phyloP scores from a whole-genome alignment of 2,113 vertebrate species.

The Tamias sibiricus region DNA sequence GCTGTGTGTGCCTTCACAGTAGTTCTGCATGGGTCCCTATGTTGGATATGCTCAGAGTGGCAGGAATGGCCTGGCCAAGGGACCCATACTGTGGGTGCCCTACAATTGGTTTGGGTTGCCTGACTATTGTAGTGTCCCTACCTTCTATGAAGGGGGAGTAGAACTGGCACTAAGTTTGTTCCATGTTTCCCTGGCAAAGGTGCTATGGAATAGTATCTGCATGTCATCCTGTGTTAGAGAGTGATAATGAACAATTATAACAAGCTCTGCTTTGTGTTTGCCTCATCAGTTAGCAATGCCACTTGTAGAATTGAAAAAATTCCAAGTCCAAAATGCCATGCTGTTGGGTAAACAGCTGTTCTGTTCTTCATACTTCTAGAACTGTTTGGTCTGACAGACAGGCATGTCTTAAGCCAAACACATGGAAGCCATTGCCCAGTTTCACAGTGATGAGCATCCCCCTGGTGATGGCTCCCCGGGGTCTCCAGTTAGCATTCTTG shows the following conservation, averaged over 20 bases:
- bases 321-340: too few species aligned
- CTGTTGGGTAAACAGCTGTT: neutral
- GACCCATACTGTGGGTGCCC: neutral
- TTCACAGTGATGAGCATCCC: neutral
- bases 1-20: neutral
- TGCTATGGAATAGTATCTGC: neutral
- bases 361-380: neutral
- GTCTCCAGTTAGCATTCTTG: neutral
- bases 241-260: neutral
- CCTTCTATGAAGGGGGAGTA: too few species aligned
- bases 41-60: neutral
- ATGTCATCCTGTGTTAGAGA: neutral
- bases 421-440: neutral
- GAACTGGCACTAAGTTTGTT: neutral
- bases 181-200: neutral
- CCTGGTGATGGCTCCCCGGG: neutral
- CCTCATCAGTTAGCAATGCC: neutral
- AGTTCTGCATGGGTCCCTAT: neutral
- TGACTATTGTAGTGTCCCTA: neutral
- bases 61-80: neutral
- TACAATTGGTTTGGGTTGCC: too few species aligned
- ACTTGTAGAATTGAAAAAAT: neutral
- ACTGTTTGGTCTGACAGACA: neutral
- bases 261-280: neutral
- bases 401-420: neutral